These are phyloP conservation scores for Tinamus major DNA, from an alignment of 2,797 vertebrate genomes.

Conservation along the genomic window DNA sequence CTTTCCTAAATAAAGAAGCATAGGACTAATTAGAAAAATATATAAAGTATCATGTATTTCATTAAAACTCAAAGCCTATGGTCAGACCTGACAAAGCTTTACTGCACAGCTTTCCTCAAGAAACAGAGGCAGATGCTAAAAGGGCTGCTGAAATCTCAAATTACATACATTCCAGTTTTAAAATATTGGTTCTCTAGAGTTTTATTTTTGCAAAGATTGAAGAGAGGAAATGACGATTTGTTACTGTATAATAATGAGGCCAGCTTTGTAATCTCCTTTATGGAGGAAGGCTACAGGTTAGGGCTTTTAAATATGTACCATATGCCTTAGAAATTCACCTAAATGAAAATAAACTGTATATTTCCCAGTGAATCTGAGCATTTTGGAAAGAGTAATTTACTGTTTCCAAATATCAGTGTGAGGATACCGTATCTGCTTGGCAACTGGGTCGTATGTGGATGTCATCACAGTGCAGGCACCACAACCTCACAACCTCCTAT, in stretches of 20 bases:
- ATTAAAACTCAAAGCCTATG: not conserved
- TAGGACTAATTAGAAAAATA: not conserved
- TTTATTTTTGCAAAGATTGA: not conserved
- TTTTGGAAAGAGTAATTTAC: not conserved
- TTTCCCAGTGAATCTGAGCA: not conserved
- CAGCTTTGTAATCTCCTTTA: not conserved
- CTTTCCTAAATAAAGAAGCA: not conserved
- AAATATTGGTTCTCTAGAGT: not conserved
- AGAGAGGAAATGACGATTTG: not conserved
- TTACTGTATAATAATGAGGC: not conserved
- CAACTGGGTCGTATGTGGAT: constrained; percentile 77
- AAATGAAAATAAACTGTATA: not conserved
- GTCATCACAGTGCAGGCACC: constrained; percentile 87
- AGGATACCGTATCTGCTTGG: constrained; percentile 84
- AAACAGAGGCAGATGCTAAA: not conserved
- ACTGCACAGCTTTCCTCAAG: not conserved
- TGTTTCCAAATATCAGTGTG: not conserved
- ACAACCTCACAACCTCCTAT: constrained; percentile 85
- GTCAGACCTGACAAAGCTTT: not conserved
- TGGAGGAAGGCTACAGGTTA: not conserved
- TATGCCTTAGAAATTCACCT: not conserved
- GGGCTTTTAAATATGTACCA: not conserved
- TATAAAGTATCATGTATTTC: not conserved
- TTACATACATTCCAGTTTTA: not conserved
- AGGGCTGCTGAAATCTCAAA: not conserved